Base-by-base conservation (phyloP, 2,113 vertebrate species). In the Rhinogobius similis region DNA sequence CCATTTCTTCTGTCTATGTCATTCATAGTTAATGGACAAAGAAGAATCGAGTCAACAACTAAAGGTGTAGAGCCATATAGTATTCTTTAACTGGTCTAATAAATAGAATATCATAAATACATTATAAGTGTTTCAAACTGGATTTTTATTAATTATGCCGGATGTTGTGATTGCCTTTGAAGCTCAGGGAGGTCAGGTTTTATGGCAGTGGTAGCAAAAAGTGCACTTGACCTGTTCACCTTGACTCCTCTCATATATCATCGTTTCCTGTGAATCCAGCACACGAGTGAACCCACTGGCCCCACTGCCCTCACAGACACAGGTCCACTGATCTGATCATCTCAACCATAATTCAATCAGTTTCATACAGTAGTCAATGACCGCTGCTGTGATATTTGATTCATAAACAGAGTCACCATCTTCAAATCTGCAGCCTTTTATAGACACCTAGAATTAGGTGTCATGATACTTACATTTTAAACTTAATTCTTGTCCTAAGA, bases 311-410 rank as follows among this genome's bases (percentile, higher is more conserved):
- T 44, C 73, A 56, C 68, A 62, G 73, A 73, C 14, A 39, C 70
- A 77, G 62, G 77, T 55, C 72, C 36, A 26, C 77, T 78, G 82
- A 89, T 87, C 26, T 77, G 70, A 86, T 87, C n/a, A 85, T 75
- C 53, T 8, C 73, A 81, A 73, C 82, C 83, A 80, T 87, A 79
- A 87, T 86, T 77, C 23, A 67, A 86, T 87, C 78, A 68, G 56
- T 67, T 78, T 86, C 68, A 81, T 86, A 81, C 71, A 70, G 76
- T n/a, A 36, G 56, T 82, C 77, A 83, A 73, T 83, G 76, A 80
- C 68, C 56, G 65, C 58, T 20, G 59, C 76, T 76, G 50, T 70
- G 72, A 84, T 89, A 84, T 87, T 83, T 75, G 65, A 87, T 86
- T 85, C 44, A 61, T 66, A 65, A 78, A 80, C 78, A 75, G 56